A percentile compares a stretch with the other conserved stretches of the same genome.
phyloP scores from a whole-genome alignment of 64 coral and sea anemone species.

The Montipora sp. region DNA sequence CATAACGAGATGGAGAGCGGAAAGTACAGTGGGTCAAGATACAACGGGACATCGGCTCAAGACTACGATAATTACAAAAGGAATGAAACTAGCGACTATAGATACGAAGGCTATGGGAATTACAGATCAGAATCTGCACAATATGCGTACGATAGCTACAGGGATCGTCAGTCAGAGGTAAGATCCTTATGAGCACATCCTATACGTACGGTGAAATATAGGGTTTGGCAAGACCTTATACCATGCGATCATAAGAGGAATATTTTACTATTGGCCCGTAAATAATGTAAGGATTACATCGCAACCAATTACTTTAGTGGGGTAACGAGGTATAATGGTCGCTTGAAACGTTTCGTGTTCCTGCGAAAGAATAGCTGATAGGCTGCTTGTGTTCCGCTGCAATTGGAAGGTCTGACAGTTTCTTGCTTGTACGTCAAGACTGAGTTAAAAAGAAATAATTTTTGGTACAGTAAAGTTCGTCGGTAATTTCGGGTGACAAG shows the following conservation, averaged over 20 bases:
- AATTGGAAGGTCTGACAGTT: too few species aligned
- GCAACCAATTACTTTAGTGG: neutral
- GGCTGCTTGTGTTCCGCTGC: too few species aligned
- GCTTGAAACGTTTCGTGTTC: too few species aligned
- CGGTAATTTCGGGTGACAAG: too few species aligned
- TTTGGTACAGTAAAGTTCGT: too few species aligned
- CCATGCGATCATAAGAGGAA: neutral
- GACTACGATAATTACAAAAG: neutral
- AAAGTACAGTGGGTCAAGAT: neutral
- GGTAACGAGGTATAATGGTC: too few species aligned
- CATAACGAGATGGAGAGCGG: neutral
- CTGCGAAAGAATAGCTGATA: too few species aligned
- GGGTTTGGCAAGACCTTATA: neutral
- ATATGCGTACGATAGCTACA: neutral
- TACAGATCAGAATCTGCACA: neutral
- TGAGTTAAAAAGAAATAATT: too few species aligned
- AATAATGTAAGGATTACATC: neutral
- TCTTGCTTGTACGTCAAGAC: too few species aligned
- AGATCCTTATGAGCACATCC: neutral
- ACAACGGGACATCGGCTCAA: neutral
- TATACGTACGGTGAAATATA: too few species aligned
- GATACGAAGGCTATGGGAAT: neutral
- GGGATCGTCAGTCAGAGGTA: neutral
- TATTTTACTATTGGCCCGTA: neutral
- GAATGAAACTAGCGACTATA: neutral